Evolutionary conservation across 2,797 vertebrate species (phyloP).

Genomic region (Labeo calbasu): DNA sequence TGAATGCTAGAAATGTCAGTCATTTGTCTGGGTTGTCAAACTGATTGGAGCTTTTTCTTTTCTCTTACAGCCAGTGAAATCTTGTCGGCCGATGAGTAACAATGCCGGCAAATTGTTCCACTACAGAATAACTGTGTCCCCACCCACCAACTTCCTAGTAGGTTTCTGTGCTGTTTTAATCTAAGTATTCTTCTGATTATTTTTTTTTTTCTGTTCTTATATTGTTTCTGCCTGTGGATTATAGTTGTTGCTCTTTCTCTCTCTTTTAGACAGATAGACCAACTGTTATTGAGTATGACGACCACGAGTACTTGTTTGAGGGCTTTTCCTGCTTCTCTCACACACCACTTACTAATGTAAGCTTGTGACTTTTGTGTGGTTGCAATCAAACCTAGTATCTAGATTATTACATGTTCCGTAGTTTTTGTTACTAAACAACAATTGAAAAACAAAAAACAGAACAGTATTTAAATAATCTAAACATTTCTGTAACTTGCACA

Average conservation of each 20-base stretch:
- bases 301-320: conserved; percentile 98
- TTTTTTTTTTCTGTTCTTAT: not conserved
- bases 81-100: conserved; percentile 94
- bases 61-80: conserved; percentile 82
- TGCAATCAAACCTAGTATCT: not conserved
- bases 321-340: conserved; percentile 99
- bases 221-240: not conserved
- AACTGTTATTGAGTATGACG: conserved; percentile 97
- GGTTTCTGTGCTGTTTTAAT: conserved; percentile 62
- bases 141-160: conserved; percentile 98
- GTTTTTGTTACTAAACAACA: not conserved
- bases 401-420: not conserved
- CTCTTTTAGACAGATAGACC: conserved; percentile 90
- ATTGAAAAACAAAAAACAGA: not conserved
- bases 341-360: conserved; percentile 89
- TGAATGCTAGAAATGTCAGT: not conserved
- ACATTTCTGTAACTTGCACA: not conserved
- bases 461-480: not conserved
- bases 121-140: conserved; percentile 96
- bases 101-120: conserved; percentile 94
- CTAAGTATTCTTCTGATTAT: not conserved
- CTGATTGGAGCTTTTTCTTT: not conserved
- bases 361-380: conserved; percentile 55
- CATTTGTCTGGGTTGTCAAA: not conserved
- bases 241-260: not conserved